Percentiles rank a stretch among this genome's conserved stretches.
Evolutionary conservation across 2,113 vertebrate species (phyloP).

Genomic region (Bambusicola thoracicus): DNA sequence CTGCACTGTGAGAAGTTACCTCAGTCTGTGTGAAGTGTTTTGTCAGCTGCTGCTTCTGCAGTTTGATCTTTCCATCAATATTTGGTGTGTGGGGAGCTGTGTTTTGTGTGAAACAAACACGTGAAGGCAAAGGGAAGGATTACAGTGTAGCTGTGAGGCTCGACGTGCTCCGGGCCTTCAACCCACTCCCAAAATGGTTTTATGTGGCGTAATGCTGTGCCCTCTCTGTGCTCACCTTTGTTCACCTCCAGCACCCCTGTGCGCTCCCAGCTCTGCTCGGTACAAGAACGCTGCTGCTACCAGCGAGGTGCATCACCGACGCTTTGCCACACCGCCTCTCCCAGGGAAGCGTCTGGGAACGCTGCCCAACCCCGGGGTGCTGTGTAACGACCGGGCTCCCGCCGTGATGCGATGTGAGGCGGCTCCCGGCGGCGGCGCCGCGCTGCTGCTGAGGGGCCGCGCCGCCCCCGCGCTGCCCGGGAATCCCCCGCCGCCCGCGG

Average conservation of each 20-base stretch:
- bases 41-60: not conserved
- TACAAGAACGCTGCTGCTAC: too few species aligned
- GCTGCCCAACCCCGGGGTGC: too few species aligned
- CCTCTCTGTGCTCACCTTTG: too few species aligned
- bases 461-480: too few species aligned
- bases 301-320: too few species aligned
- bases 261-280: too few species aligned
- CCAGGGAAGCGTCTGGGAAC: too few species aligned
- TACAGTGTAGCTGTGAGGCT: fast-evolving
- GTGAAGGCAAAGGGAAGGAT: not conserved
- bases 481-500: not conserved
- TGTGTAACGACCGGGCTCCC: too few species aligned
- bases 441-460: too few species aligned
- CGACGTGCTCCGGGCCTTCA: fast-evolving
- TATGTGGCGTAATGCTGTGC: fast-evolving
- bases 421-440: too few species aligned
- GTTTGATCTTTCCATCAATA: not conserved
- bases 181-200: fast-evolving
- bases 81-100: fast-evolving
- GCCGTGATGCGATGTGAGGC: too few species aligned
- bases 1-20: not conserved
- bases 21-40: fast-evolving
- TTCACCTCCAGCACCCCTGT: not conserved
- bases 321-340: too few species aligned
- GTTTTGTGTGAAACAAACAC: fast-evolving